These are phyloP conservation scores for Fukomys damarensis DNA, from an alignment of 2,113 vertebrate genomes.

Conservation along the genomic window DNA sequence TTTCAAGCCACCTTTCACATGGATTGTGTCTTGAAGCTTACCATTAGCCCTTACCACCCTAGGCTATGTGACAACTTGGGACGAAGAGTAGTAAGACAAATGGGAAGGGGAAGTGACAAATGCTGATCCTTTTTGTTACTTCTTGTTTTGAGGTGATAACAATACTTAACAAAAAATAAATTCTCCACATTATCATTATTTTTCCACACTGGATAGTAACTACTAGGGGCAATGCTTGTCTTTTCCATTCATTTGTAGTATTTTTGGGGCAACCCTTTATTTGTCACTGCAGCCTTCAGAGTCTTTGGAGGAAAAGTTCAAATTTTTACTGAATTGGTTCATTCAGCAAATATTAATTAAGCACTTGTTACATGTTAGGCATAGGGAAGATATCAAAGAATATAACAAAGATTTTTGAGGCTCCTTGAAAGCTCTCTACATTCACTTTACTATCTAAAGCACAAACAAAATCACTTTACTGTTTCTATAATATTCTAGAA, in stretches of 20 bases:
- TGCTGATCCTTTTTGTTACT: slow-evolving; percentile 4
- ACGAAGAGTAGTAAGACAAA: slow-evolving; percentile 17
- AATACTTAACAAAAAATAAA: not conserved
- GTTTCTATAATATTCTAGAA: slow-evolving; percentile 77
- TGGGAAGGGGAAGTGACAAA: not conserved
- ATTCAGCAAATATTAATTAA: slow-evolving; percentile 13
- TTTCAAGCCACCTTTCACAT: not conserved
- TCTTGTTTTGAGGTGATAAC: not conserved
- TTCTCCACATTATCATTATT: not conserved
- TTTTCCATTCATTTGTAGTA: not conserved
- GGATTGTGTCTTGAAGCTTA: not conserved
- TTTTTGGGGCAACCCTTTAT: not conserved
- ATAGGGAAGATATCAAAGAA: not conserved
- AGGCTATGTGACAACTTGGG: not conserved
- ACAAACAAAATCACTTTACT: slow-evolving; percentile 66
- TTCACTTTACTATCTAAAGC: not conserved
- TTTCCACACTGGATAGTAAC: not conserved
- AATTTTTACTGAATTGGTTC: not conserved
- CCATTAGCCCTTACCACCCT: not conserved
- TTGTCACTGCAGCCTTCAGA: not conserved
- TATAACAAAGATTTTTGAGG: slow-evolving; percentile 15
- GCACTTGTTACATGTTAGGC: not conserved
- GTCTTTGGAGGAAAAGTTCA: not conserved
- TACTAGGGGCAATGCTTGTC: not conserved
- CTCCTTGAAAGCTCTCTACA: slow-evolving; percentile 72